A percentile compares a stretch with the other conserved stretches of the same genome.
These are phyloP conservation scores for Eudemis profundana DNA, from an alignment of 2,888 invertebrate species.

Conservation along the genomic window DNA sequence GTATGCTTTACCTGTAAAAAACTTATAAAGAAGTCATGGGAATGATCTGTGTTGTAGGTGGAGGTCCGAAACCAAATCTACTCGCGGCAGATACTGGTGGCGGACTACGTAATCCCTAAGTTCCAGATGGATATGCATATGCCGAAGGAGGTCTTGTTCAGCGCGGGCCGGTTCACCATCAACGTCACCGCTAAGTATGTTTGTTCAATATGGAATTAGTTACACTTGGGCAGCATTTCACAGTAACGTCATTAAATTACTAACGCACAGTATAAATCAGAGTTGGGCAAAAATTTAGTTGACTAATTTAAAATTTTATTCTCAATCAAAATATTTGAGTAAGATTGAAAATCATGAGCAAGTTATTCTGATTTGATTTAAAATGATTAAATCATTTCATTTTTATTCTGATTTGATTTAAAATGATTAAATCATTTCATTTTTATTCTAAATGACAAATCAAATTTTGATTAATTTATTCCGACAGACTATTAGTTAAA, in stretches of 20 bases:
- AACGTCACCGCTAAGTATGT: conserved; percentile 93
- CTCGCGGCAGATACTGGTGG: conserved; percentile 91
- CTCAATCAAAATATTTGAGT: too few species aligned
- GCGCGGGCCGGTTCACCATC: conserved; percentile 91
- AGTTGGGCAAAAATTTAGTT: too few species aligned
- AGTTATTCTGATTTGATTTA: too few species aligned
- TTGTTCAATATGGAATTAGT: neutral
- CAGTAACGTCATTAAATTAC: neutral
- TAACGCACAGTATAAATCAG: too few species aligned
- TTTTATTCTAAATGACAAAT: too few species aligned
- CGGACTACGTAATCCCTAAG: conserved; percentile 96
- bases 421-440: too few species aligned
- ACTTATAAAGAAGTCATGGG: neutral
- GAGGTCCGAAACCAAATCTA: conserved; percentile 85
- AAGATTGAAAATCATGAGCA: too few species aligned
- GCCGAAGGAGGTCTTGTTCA: conserved; percentile 92
- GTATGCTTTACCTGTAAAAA: neutral
- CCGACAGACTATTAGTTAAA: too few species aligned
- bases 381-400: too few species aligned
- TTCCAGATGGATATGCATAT: conserved; percentile 95
- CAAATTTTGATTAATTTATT: too few species aligned
- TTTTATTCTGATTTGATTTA: too few species aligned
- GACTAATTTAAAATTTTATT: too few species aligned
- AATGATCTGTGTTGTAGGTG: conserved; percentile 59
- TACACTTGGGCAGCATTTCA: neutral